These are phyloP conservation scores for Drosophila kanekoi DNA, from an alignment of 2,888 invertebrate species.

Conservation along the genomic window DNA sequence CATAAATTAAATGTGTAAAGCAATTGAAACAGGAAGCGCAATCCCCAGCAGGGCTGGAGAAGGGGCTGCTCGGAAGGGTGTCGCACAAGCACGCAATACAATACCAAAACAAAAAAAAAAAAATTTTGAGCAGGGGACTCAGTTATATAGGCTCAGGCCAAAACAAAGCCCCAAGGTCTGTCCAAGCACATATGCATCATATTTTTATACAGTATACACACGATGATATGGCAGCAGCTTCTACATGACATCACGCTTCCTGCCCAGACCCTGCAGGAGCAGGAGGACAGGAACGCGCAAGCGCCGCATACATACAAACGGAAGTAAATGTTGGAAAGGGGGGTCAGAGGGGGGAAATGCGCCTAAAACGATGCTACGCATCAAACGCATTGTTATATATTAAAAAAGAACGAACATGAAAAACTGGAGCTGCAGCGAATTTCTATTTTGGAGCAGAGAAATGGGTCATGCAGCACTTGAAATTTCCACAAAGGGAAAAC, in stretches of 20 bases:
- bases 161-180: slow-evolving; percentile 22
- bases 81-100: slow-evolving; percentile 51
- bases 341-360: slow-evolving; percentile 32
- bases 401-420: not conserved
- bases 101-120: slow-evolving; percentile 16
- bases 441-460: slow-evolving; percentile 21
- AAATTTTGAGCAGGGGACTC: slow-evolving; percentile 32
- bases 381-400: slow-evolving; percentile 24
- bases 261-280: slow-evolving; percentile 13
- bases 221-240: slow-evolving; percentile 15
- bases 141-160: slow-evolving; percentile 25
- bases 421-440: slow-evolving; percentile 16
- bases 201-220: slow-evolving; percentile 15
- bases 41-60: slow-evolving; percentile 1
- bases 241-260: slow-evolving; percentile 78
- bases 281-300: slow-evolving; percentile 40
- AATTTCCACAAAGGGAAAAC: slow-evolving; percentile 18
- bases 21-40: slow-evolving; percentile 36
- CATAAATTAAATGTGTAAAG: slow-evolving; percentile 27
- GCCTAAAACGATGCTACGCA: slow-evolving; percentile 66
- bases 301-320: slow-evolving; percentile 69
- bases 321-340: slow-evolving; percentile 17
- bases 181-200: not conserved
- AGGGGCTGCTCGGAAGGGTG: not conserved
- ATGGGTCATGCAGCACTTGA: slow-evolving; percentile 50